A percentile compares a stretch with the other conserved stretches of the same genome.
phyloP scores from a whole-genome alignment of 92 coral and sea anemone genomes.

The Porites lobata region DNA sequence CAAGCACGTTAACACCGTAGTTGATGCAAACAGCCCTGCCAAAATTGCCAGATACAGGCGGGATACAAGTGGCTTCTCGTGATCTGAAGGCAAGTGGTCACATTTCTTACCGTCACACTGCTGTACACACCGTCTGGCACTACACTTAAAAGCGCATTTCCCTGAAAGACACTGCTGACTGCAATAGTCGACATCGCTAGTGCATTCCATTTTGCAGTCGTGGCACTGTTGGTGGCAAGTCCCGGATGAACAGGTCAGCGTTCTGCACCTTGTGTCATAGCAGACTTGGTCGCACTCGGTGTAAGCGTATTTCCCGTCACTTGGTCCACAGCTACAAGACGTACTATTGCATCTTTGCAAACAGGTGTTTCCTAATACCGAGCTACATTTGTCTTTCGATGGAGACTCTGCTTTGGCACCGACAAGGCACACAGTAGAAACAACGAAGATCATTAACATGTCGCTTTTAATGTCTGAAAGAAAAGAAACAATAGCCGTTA shows the following conservation, averaged over 20 bases:
- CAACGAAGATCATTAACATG: conserved; percentile 2
- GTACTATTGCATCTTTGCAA: conserved; percentile 78
- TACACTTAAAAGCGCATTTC: conserved; percentile 73
- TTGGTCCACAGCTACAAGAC: conserved; percentile 63
- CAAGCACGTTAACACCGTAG: conserved; percentile 49
- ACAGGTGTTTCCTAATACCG: conserved; percentile 61
- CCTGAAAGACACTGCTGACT: conserved; percentile 87
- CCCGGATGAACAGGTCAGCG: conserved; percentile 73
- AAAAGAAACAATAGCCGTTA: not conserved
- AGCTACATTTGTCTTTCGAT: conserved; percentile 46
- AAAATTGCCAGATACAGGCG: conserved; percentile 58
- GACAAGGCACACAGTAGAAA: not conserved
- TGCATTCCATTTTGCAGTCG: conserved; percentile 90
- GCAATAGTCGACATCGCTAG: conserved; percentile 84
- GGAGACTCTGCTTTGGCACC: not conserved
- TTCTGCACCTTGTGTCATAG: conserved; percentile 54
- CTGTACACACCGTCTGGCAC: conserved; percentile 69
- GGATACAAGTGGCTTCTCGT: conserved; percentile 52
- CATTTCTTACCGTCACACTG: conserved; percentile 57
- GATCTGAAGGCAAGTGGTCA: conserved; percentile 27
- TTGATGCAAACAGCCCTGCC: conserved; percentile 67
- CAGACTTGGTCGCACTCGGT: conserved; percentile 78
- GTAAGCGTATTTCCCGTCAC: conserved; percentile 43
- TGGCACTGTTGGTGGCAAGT: conserved; percentile 83
- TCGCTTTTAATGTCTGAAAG: conserved; percentile 7